These are phyloP conservation scores for Anguilla pacifica DNA, from an alignment of 2,797 vertebrate species.

Conservation along the genomic window DNA sequence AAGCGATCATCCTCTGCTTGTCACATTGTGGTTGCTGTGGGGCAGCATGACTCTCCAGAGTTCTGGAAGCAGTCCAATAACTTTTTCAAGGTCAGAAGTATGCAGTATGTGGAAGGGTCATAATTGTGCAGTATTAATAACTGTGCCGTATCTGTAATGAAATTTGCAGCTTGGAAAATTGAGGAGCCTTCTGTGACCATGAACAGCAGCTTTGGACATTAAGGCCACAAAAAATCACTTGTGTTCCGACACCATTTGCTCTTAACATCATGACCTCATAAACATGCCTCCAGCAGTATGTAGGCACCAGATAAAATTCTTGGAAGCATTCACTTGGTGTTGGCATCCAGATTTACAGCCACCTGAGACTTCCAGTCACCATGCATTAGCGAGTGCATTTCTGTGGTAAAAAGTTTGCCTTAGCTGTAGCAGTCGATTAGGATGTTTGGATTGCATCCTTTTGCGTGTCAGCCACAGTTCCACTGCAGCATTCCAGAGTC, in stretches of 20 bases:
- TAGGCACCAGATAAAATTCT: background rate
- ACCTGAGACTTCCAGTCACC: background rate
- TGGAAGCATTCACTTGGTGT: background rate
- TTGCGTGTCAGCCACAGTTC: background rate
- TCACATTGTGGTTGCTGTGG: constrained; percentile 75
- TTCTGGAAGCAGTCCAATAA: constrained; percentile 83
- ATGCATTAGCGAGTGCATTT: background rate
- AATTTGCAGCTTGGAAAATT: background rate
- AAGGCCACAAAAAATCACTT: background rate
- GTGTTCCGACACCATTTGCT: background rate
- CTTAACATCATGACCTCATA: background rate
- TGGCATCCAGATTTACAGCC: background rate
- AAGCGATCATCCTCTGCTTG: constrained; percentile 58
- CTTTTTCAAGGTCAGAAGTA: constrained; percentile 76
- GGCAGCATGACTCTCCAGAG: constrained; percentile 86
- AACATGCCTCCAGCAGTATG: background rate
- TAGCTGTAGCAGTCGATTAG: background rate
- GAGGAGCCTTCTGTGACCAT: background rate
- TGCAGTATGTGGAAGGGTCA: background rate
- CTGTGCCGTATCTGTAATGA: background rate
- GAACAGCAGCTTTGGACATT: background rate
- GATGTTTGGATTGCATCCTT: background rate
- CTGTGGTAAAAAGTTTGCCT: background rate
- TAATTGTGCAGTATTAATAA: constrained; percentile 29
- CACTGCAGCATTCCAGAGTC: background rate